Evolutionary conservation across 2,113 vertebrate genomes (phyloP).

Genomic region (Phalacrocorax carbo): DNA sequence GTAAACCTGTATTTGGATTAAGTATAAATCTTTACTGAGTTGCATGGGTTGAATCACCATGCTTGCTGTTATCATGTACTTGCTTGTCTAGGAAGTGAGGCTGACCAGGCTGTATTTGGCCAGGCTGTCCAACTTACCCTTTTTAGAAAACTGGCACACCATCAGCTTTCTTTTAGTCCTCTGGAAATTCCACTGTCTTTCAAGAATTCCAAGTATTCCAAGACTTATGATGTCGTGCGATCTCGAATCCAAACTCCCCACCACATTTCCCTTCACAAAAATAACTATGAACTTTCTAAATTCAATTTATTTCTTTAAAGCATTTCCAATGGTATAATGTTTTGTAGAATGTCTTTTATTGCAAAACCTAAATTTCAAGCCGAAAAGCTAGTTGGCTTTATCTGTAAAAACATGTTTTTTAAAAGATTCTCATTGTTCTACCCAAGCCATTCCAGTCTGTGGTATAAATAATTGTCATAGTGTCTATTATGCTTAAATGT

Average conservation of each 20-base stretch:
- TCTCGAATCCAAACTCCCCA: slow-evolving; percentile 54
- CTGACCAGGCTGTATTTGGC: slow-evolving; percentile 10
- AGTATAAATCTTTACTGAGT: not conserved
- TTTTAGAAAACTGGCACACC: slow-evolving; percentile 42
- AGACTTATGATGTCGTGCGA: slow-evolving; percentile 56
- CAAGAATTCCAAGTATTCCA: slow-evolving; percentile 65
- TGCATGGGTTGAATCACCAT: not conserved
- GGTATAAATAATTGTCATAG: slow-evolving; percentile 34
- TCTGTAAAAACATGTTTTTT: slow-evolving; percentile 53
- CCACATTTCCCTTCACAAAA: slow-evolving; percentile 68
- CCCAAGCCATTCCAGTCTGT: slow-evolving; percentile 6
- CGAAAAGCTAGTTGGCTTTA: slow-evolving; percentile 34
- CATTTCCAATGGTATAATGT: slow-evolving; percentile 57
- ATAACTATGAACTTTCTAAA: slow-evolving; percentile 64
- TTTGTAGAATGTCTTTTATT: slow-evolving; percentile 62
- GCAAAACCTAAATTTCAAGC: slow-evolving; percentile 59
- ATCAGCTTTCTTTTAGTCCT: slow-evolving; percentile 39
- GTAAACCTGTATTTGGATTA: not conserved
- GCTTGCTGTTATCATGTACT: not conserved
- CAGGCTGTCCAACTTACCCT: not conserved
- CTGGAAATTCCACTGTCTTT: slow-evolving; percentile 60
- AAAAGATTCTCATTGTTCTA: slow-evolving; percentile 27
- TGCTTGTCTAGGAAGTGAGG: not conserved
- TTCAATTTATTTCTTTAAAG: slow-evolving; percentile 69
- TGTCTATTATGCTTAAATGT: not conserved